phyloP scores from a whole-genome alignment of 2,888 invertebrate genomes.

The Athalia rosae region DNA sequence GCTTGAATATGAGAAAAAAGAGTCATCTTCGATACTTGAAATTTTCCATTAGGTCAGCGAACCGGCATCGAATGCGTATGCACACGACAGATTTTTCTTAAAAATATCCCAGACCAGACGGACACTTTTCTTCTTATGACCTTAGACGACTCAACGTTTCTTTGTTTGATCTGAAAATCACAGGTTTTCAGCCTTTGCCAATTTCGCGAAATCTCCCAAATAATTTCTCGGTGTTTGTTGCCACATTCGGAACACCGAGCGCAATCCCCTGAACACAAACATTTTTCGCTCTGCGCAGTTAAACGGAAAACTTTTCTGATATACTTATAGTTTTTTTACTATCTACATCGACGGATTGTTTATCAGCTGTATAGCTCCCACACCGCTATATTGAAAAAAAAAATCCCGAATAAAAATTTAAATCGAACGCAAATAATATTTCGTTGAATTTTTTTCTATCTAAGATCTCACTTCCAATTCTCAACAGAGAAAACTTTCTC shows the following conservation, averaged over 20 bases:
- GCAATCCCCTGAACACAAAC: conserved; percentile 13
- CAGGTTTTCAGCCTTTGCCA: conserved; percentile 54
- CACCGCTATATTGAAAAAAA: not conserved
- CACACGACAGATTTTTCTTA: conserved; percentile 46
- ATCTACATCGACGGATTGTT: conserved; percentile 8
- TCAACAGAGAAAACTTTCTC: no score
- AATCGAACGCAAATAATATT: conserved; percentile 4
- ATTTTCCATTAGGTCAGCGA: conserved; percentile 41
- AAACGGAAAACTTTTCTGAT: no score
- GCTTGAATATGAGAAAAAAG: not conserved
- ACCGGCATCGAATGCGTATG: conserved; percentile 16
- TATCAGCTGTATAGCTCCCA: not conserved
- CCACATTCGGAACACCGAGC: not conserved
- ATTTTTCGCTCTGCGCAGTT: conserved; percentile 26
- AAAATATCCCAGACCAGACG: conserved; percentile 50
- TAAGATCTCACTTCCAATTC: no score
- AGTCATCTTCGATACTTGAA: conserved; percentile 27
- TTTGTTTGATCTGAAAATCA: conserved; percentile 24
- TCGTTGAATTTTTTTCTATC: no score
- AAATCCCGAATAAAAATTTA: conserved; percentile 1
- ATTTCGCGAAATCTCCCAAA: conserved; percentile 52
- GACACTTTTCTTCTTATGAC: conserved; percentile 50
- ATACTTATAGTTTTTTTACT: conserved; percentile 29
- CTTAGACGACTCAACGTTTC: conserved; percentile 48
- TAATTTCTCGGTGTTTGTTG: conserved; percentile 25